Evolutionary conservation across 2,797 vertebrate genomes (phyloP).

Genomic region (Spinus olivaceus): DNA sequence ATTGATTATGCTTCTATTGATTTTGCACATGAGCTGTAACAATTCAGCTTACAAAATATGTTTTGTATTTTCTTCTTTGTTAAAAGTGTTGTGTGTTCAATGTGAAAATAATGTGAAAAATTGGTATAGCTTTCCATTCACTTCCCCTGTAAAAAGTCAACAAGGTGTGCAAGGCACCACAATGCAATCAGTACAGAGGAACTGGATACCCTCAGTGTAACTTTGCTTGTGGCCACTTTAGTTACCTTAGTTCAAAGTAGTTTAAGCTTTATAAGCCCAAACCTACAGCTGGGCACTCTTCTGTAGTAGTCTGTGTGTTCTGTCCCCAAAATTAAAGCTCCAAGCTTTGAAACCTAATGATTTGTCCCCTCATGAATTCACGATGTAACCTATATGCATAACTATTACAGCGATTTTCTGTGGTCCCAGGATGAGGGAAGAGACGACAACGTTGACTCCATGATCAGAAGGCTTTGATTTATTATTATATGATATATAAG

Average conservation of each 20-base stretch:
- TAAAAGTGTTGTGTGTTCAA: background rate
- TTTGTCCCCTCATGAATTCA: background rate
- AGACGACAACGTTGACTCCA: too few species aligned
- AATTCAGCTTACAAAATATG: background rate
- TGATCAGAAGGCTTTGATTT: too few species aligned
- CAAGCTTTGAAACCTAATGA: background rate
- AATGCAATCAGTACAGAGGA: background rate
- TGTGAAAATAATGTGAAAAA: background rate
- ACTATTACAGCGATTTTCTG: too few species aligned
- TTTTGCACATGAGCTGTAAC: background rate
- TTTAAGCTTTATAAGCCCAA: background rate
- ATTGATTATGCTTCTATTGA: background rate
- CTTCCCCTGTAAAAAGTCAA: background rate
- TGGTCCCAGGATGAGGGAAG: too few species aligned
- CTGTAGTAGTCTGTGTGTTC: background rate
- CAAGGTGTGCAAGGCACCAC: background rate
- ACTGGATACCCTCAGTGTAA: background rate
- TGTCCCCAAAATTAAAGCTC: background rate
- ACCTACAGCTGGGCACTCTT: background rate
- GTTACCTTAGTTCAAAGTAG: background rate
- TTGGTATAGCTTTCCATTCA: background rate
- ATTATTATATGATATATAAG: too few species aligned
- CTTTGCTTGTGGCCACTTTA: background rate
- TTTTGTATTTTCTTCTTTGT: background rate
- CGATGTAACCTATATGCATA: background rate